Conservation (phyloP, 2,113 vertebrate species). For the Apteryx owenii region DNA sequence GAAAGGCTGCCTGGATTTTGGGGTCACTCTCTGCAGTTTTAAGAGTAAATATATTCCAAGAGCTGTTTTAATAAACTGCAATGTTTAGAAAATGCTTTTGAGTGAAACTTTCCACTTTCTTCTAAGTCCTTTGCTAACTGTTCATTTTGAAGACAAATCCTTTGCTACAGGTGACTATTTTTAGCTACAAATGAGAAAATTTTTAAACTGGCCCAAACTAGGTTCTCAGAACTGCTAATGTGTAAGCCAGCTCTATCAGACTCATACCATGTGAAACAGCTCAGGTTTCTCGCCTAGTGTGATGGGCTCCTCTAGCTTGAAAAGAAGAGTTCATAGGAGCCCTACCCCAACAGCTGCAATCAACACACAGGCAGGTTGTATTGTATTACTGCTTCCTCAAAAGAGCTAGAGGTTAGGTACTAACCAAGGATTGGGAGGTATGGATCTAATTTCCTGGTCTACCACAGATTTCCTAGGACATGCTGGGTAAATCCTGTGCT, state of each 20-base stretch:
- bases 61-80: background rate
- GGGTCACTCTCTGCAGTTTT: background rate
- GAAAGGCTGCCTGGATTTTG: background rate
- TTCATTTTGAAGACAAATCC: background rate
- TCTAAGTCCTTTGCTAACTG: background rate
- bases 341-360: background rate
- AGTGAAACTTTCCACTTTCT: background rate
- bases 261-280: background rate
- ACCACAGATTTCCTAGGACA: background rate
- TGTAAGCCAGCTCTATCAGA: background rate
- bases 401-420: too few relatives aligned
- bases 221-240: background rate
- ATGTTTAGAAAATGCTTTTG: background rate
- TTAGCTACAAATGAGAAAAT: background rate
- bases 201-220: background rate
- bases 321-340: background rate
- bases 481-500: background rate
- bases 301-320: background rate
- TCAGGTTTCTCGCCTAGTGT: background rate
- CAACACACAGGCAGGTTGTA: background rate
- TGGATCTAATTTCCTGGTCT: background rate
- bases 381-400: background rate
- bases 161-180: background rate
- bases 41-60: background rate
- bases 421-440: too few relatives aligned